Evolutionary conservation across 23 tunicate species (phyloP), one percentile per base, ranked within the genome.

Genomic region (Trididemnum clinides): DNA sequence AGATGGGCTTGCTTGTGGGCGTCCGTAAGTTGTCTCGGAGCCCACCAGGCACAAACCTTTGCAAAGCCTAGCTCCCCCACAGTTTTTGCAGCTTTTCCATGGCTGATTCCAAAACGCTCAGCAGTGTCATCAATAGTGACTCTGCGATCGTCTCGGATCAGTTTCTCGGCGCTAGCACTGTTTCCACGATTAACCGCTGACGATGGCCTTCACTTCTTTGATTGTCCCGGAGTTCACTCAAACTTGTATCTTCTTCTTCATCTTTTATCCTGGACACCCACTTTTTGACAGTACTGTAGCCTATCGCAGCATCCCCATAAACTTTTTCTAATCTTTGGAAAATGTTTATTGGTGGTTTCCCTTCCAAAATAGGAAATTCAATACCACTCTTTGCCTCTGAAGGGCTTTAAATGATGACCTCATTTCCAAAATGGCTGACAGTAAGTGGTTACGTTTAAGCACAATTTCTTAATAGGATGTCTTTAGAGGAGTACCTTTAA

Each of bases 21-120:
- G 69, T 62, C 69, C 21, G 69, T 62, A 62, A 62, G 69, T 62
- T 62, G 69, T 62, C 69, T 62, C 6, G 69, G 69, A 62, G 21
- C 69, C 69, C 69, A 62, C 69, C 27, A 4, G 27, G 69, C 69
- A 62, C 69, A 12, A 12, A 21, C 23, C 22, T 21, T 12, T 12
- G 27, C 69, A 19, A 62, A 62, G 69, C 69, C 69, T 18, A 62
- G 27, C 69, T 62, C 27, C 27, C 69, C 69, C 4, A 62, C 69
- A 62, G 21, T 62, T 26, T 62, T 62, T 12, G 27, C 69, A 62
- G 69, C 69, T 12, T 4, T 62, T 62, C 69, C 54, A 12, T 62
- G 27, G 27, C 27, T 62, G 23, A 21, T 62, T 62, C 69, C 69
- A 62, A 12, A 15, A 62, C 27, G 27, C 27, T 21, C 23, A 62